Evolutionary conservation across 37 sponge, comb jelly and placozoan genomes (phyloP).

Genomic region (Theonella swinhoei): DNA sequence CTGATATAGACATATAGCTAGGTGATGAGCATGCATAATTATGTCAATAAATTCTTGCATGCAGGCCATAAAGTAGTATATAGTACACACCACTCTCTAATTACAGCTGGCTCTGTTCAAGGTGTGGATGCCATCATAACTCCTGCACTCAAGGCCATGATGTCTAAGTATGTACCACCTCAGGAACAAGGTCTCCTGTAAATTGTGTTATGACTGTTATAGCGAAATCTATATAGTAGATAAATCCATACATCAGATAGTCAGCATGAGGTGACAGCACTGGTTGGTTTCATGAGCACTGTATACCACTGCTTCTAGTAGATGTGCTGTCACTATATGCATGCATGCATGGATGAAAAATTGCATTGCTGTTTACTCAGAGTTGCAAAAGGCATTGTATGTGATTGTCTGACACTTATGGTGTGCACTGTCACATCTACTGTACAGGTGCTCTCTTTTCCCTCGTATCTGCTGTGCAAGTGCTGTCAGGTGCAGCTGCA

Average conservation of each 20-base stretch:
- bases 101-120: conserved; percentile 27
- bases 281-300: no score
- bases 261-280: no score
- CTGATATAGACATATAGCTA: no score
- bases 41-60: background rate
- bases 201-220: background rate
- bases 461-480: conserved; percentile 27
- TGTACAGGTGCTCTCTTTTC: conserved; percentile 58
- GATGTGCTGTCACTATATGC: no score
- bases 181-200: conserved; percentile 28
- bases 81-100: background rate
- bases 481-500: conserved; percentile 9
- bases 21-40: background rate
- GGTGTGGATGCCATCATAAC: conserved; percentile 25
- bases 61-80: background rate
- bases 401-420: no score
- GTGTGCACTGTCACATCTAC: no score
- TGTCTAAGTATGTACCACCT: conserved; percentile 23
- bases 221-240: no score
- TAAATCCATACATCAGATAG: background rate
- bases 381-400: no score
- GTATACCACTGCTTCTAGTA: no score
- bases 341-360: no score
- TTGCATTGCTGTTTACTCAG: no score
- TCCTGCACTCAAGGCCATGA: conserved; percentile 36